A percentile compares a stretch with the other conserved stretches of the same genome.
Conservation (phyloP, 1,140 invertebrate genomes). For the Nymphalis io region DNA sequence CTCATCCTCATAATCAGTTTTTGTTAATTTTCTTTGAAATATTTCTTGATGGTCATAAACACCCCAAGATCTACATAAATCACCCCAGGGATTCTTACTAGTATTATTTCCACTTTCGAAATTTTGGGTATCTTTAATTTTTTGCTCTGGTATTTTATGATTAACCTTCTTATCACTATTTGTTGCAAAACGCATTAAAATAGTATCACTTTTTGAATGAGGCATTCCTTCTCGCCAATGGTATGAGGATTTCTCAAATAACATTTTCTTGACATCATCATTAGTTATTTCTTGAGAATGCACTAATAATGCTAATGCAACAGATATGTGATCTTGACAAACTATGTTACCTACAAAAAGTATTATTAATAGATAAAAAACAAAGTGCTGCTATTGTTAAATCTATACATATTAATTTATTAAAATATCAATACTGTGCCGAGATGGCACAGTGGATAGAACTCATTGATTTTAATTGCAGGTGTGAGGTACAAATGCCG, state of each 20-base stretch:
- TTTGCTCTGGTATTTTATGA: conserved; percentile 83
- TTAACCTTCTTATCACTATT: conserved; percentile 69
- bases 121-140: conserved; percentile 74
- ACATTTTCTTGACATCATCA: conserved; percentile 65
- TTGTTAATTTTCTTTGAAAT: conserved; percentile 67
- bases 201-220: conserved; percentile 84
- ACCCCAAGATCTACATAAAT: conserved; percentile 86
- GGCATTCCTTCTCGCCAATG: conserved; percentile 87
- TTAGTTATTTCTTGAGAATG: conserved; percentile 76
- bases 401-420: too few relatives aligned
- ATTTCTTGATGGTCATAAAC: conserved; percentile 83
- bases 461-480: too few relatives aligned
- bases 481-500: too few relatives aligned
- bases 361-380: neutral
- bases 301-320: conserved; percentile 85
- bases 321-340: conserved; percentile 86
- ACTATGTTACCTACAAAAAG: conserved; percentile 86
- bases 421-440: too few relatives aligned
- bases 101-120: conserved; percentile 60
- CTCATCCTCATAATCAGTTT: conserved; percentile 48
- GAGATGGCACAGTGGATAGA: too few relatives aligned
- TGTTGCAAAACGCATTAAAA: conserved; percentile 88
- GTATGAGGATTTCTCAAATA: conserved; percentile 69
- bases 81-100: conserved; percentile 87
- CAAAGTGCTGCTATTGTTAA: neutral